phyloP scores from a whole-genome alignment of 2,113 vertebrate genomes.

The Cariama cristata region DNA sequence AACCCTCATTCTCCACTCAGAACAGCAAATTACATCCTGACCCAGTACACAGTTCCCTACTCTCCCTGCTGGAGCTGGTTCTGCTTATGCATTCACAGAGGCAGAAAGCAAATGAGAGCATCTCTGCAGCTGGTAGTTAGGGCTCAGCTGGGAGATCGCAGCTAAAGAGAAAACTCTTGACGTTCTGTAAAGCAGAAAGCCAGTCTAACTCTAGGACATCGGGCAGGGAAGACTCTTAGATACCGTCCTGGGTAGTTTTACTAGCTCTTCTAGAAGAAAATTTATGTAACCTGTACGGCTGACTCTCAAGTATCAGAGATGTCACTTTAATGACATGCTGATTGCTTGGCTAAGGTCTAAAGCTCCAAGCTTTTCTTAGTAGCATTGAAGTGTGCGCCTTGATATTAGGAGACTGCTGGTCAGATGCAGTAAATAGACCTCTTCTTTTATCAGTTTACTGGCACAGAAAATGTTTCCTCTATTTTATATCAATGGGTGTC shows the following conservation, averaged over 20 bases:
- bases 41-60: rapidly evolving
- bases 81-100: neutral
- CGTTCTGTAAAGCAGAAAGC: neutral
- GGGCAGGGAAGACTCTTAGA: neutral
- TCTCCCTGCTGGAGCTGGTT: neutral
- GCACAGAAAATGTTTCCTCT: neutral
- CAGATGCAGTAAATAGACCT: neutral
- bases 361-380: neutral
- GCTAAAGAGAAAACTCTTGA: neutral
- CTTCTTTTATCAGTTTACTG: neutral
- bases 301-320: neutral
- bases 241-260: neutral
- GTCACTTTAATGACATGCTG: neutral
- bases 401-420: neutral
- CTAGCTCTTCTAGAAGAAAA: neutral
- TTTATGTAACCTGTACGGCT: neutral
- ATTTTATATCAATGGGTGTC: neutral
- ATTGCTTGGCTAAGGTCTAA: neutral
- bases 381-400: rapidly evolving
- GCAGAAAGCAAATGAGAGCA: neutral
- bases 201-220: rapidly evolving
- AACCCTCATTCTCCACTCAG: neutral
- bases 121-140: neutral
- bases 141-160: neutral
- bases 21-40: neutral